Conservation (phyloP, 1,140 invertebrate genomes). For the Oreohelix idahoensis region DNA sequence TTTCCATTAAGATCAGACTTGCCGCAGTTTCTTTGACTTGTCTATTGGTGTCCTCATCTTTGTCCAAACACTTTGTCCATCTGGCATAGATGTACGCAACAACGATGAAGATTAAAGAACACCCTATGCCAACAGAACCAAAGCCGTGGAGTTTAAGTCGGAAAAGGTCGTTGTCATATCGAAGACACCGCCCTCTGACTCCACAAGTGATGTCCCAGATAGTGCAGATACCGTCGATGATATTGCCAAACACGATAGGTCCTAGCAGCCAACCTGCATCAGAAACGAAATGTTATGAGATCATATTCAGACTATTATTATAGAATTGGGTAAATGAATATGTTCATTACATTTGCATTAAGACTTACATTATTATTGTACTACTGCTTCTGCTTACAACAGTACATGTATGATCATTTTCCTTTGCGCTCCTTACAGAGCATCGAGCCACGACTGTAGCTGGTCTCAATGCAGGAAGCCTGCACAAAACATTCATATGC, state of each 20-base stretch:
- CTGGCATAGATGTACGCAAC: conserved; percentile 10
- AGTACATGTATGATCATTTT: too few relatives aligned
- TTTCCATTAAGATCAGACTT: neutral
- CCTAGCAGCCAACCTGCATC: conserved; percentile 40
- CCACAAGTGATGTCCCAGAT: conserved; percentile 33
- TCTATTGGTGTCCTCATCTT: neutral
- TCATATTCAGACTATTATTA: too few relatives aligned
- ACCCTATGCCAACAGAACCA: neutral
- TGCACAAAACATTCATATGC: too few relatives aligned
- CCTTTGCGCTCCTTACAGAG: too few relatives aligned
- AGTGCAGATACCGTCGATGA: conserved; percentile 40
- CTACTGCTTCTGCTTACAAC: too few relatives aligned
- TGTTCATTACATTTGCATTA: too few relatives aligned
- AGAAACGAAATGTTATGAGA: neutral
- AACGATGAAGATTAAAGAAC: neutral
- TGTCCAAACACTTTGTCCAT: conserved; percentile 6
- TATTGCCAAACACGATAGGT: conserved; percentile 32
- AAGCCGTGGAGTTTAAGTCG: conserved; percentile 37
- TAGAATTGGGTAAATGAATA: too few relatives aligned
- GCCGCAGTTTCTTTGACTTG: neutral
- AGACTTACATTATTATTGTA: too few relatives aligned
- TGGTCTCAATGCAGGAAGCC: too few relatives aligned
- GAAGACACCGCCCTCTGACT: conserved; percentile 27
- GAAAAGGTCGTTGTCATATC: conserved; percentile 43
- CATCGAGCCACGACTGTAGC: too few relatives aligned